Percentiles rank a stretch among this genome's conserved stretches.
These are phyloP conservation scores for Ellobium chinense DNA, from an alignment of 2,888 invertebrate genomes.

Conservation along the genomic window DNA sequence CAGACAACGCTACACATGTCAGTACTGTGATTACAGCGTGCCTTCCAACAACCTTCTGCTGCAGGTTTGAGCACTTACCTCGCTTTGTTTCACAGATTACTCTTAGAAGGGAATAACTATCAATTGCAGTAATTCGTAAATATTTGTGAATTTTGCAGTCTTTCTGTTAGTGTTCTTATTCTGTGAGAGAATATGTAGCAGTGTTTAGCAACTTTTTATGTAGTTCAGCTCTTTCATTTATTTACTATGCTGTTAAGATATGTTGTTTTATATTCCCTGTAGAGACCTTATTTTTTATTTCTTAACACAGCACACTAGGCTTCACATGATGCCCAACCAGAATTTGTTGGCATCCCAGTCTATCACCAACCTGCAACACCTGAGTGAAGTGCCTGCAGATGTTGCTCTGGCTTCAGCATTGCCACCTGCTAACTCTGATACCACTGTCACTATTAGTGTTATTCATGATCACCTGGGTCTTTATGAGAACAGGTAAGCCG, in stretches of 20 bases:
- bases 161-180: too few species aligned
- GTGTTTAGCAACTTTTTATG: too few species aligned
- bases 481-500: conserved; percentile 71
- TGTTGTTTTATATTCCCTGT: too few species aligned
- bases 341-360: conserved; percentile 76
- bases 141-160: too few species aligned
- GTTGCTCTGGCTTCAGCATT: conserved; percentile 79
- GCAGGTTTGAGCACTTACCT: conserved; percentile 82
- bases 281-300: background rate
- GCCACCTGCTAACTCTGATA: conserved; percentile 64
- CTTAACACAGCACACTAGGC: conserved; percentile 84
- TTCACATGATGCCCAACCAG: conserved; percentile 82
- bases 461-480: conserved; percentile 73
- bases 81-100: conserved; percentile 85
- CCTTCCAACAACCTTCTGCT: conserved; percentile 91
- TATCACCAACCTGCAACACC: conserved; percentile 71
- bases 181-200: too few species aligned
- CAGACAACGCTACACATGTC: conserved; percentile 89
- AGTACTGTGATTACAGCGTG: conserved; percentile 92
- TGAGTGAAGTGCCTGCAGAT: conserved; percentile 80
- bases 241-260: too few species aligned
- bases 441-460: conserved; percentile 64
- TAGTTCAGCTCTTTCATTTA: too few species aligned
- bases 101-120: too few species aligned
- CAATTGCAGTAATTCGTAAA: too few species aligned